These are phyloP conservation scores for Temnothorax ravouxi DNA, from an alignment of 2,888 invertebrate genomes.

Conservation along the genomic window DNA sequence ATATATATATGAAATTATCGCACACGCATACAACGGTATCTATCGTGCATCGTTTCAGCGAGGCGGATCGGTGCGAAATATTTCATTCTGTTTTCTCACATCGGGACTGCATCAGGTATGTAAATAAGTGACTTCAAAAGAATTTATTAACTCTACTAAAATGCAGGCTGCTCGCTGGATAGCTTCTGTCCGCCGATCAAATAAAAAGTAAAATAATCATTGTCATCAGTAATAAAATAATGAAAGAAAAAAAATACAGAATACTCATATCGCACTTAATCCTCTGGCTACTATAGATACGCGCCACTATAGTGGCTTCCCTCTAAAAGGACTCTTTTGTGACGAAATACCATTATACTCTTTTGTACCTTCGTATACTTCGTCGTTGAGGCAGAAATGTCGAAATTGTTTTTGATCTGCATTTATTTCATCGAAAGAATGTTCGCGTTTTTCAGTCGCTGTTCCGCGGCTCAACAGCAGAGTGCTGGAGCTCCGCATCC, in stretches of 20 bases:
- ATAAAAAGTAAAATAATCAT: neutral
- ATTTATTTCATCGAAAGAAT: neutral
- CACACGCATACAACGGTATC: conserved; percentile 27
- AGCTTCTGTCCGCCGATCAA: neutral
- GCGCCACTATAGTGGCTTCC: neutral
- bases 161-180: neutral
- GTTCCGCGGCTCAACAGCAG: neutral
- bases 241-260: neutral
- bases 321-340: neutral
- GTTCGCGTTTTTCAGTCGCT: neutral
- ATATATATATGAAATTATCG: conserved; percentile 62
- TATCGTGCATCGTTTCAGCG: neutral
- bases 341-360: neutral
- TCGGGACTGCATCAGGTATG: neutral
- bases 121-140: conserved; percentile 3
- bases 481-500: neutral
- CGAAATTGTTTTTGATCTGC: neutral
- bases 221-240: neutral
- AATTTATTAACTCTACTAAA: conserved; percentile 20
- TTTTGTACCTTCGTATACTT: neutral
- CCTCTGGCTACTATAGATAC: neutral
- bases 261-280: neutral
- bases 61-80: neutral
- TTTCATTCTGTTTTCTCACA: conserved; percentile 19
- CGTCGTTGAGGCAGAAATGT: neutral